A percentile compares a stretch with the other conserved stretches of the same genome.
These are phyloP conservation scores for Phylloscopus trochiloides DNA, from an alignment of 2,113 vertebrate genomes.

Conservation along the genomic window DNA sequence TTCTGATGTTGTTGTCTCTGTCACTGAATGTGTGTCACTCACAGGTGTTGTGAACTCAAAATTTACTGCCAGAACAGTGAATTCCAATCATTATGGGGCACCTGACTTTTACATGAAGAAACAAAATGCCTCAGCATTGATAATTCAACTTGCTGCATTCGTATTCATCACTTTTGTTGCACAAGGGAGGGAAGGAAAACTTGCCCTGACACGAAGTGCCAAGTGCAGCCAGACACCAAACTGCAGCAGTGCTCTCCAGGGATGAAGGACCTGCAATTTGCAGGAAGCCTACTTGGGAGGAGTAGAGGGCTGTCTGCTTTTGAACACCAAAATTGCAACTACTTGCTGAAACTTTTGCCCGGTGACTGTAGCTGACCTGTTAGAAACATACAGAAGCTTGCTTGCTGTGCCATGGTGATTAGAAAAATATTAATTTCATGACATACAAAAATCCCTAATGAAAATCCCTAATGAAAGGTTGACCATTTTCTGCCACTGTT, in stretches of 20 bases:
- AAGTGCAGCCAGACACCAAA: neutral
- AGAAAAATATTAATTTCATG: neutral
- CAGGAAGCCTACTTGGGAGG: neutral
- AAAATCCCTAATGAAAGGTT: slow-evolving; percentile 59
- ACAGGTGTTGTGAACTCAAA: rapidly evolving
- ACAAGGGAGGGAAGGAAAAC: neutral
- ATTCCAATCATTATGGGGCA: neutral
- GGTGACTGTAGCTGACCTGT: slow-evolving; percentile 61
- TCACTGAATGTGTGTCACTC: rapidly evolving
- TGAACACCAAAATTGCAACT: neutral
- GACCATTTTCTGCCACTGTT: slow-evolving; percentile 36
- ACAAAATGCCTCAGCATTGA: neutral
- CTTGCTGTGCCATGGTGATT: slow-evolving; percentile 29
- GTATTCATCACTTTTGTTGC: neutral
- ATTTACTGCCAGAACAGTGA: neutral
- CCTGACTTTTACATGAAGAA: neutral
- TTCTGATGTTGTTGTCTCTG: neutral
- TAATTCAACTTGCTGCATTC: neutral
- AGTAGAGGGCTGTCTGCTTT: neutral
- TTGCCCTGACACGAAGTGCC: neutral
- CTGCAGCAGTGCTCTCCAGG: neutral
- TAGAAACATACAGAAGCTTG: slow-evolving; percentile 3
- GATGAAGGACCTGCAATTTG: neutral
- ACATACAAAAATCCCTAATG: slow-evolving; percentile 19
- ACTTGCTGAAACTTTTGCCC: neutral